Base-by-base conservation (phyloP, 1,140 invertebrate genomes). In the Apis dorsata region DNA sequence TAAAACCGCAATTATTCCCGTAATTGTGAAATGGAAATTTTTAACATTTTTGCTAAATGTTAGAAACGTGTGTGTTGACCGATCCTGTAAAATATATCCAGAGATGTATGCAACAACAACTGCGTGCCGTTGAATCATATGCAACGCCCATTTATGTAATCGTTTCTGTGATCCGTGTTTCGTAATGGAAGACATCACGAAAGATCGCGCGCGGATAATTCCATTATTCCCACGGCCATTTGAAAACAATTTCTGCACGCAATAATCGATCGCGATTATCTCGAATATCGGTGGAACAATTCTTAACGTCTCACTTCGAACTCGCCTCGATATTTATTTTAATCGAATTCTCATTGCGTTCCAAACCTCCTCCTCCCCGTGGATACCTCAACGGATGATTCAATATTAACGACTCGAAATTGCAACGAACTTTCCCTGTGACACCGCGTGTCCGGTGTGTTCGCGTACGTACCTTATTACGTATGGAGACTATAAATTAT, bases 401-500 rank as follows among this genome's bases (percentile, higher is more conserved):
- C 28, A 19, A 66, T 3, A 34, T n/a, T 59, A 28, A 65, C n/a
- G 51, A 34, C 24, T 17, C 44, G 69, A 51, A n/a, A 55, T 63
- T 28, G 12, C 53, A 21, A 8, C 10, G 12, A 24, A 24, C 57
- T 57, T 24, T 21, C 55, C 34, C 19, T 79, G 70, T 59, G 34
- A 10, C 44, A 19, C 53, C 24, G n/a, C 15, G 24, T n/a, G 55
- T 63, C 17, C 62, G 13, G 44, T 68, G 73, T 72, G 76, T 77
- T 44, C 5, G 5, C 34, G 34, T 44, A 84, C 24, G 69, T 11
- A 24, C 63, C 73, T 66, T 86, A 86, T 81, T 72, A 78, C 69
- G n/a, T 24, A 62, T 44, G 63, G 66, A 53, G 63, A 5, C 68
- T 21, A 87, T 87, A 87, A 87, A 87, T 87, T 87, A 87, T 87